Percentiles rank a stretch among this genome's conserved stretches.
phyloP scores from a whole-genome alignment of 2,888 invertebrate species.

The Zelleria hepariella region DNA sequence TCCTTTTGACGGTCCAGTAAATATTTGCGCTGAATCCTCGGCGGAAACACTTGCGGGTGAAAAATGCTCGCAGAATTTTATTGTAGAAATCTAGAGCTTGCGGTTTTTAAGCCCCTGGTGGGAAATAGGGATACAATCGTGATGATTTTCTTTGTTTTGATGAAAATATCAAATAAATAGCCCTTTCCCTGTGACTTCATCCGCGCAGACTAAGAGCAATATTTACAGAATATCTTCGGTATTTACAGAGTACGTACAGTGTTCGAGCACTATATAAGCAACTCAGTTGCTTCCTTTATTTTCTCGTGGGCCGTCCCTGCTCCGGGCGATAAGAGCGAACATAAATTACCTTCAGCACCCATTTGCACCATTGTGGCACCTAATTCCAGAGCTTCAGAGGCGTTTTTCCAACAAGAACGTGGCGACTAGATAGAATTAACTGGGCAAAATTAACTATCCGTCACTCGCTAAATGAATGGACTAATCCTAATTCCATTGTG shows the following conservation, averaged over 20 bases:
- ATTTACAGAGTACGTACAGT: neutral
- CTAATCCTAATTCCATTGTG: neutral
- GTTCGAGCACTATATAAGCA: neutral
- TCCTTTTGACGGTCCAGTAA: neutral
- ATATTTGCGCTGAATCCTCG: neutral
- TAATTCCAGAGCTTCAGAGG: neutral
- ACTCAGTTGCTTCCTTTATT: neutral
- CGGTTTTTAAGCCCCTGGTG: too few relatives aligned
- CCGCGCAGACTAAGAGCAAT: too few relatives aligned
- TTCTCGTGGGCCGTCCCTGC: neutral
- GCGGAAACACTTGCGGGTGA: neutral
- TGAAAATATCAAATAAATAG: too few relatives aligned
- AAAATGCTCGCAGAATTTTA: neutral
- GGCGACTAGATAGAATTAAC: conserved; percentile 6
- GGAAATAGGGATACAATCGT: too few relatives aligned
- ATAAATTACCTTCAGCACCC: neutral
- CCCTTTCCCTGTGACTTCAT: too few relatives aligned
- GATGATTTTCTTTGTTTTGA: too few relatives aligned
- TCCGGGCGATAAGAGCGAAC: neutral
- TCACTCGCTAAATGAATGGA: conserved; percentile 2
- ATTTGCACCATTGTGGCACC: neutral
- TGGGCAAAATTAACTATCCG: conserved; percentile 8
- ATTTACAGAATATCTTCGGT: too few relatives aligned
- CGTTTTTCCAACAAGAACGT: neutral
- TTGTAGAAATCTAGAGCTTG: too few relatives aligned